Conservation (phyloP, 2,797 vertebrate species). For the Pangasius larnaudii region DNA sequence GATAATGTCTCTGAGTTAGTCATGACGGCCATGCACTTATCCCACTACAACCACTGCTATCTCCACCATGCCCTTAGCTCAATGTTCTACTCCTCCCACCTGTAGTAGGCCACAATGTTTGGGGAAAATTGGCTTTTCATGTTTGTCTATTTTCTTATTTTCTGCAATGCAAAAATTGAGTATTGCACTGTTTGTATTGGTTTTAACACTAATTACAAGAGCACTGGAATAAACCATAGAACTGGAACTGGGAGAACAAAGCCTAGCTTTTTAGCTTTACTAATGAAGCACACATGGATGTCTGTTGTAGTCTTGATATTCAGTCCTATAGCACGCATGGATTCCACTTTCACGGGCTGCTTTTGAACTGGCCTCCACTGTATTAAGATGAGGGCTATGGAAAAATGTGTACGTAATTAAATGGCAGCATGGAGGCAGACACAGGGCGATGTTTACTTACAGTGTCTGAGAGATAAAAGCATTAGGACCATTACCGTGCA, state of each 20-base stretch:
- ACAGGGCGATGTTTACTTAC: constrained; percentile 60
- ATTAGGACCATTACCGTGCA: constrained; percentile 62
- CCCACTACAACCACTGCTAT: constrained; percentile 16
- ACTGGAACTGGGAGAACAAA: neutral
- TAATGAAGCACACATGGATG: constrained; percentile 18
- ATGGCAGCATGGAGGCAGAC: constrained; percentile 58
- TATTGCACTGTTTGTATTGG: neutral
- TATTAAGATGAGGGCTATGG: constrained; percentile 60
- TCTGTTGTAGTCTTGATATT: neutral
- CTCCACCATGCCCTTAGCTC: constrained; percentile 12
- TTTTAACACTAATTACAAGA: constrained; percentile 3
- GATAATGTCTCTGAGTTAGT: constrained; percentile 71
- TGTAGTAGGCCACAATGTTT: constrained; percentile 6
- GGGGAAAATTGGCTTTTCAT: neutral
- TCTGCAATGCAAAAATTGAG: neutral
- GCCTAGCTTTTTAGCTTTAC: constrained; percentile 7
- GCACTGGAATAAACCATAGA: neutral
- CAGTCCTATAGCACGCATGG: constrained; percentile 9
- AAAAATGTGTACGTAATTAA: constrained; percentile 64
- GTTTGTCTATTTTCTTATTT: neutral
- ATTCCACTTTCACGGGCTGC: constrained; percentile 22
- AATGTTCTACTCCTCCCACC: neutral
- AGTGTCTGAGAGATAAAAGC: constrained; percentile 65
- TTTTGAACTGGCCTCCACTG: constrained; percentile 49
- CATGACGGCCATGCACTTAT: constrained; percentile 62